Conservation (phyloP, 1,140 invertebrate species). For the Marisa cornuarietis region DNA sequence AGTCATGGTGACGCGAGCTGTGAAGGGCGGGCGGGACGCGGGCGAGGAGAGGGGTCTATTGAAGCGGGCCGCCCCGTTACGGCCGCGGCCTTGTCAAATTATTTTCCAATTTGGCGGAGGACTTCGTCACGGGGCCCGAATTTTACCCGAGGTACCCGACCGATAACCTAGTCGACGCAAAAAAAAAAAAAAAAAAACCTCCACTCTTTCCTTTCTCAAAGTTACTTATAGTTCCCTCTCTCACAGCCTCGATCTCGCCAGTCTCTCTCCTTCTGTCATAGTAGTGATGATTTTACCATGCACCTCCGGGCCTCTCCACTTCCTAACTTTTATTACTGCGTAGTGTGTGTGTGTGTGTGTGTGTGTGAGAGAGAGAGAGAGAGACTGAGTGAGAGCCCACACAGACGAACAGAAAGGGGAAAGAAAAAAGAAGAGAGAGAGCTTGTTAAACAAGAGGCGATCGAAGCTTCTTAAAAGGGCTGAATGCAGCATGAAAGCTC, state of each 20-base stretch:
- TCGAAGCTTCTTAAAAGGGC: no score
- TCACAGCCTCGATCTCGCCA: background rate
- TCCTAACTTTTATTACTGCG: no score
- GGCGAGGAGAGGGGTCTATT: conserved; percentile 11
- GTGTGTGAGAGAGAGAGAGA: conserved; percentile 19
- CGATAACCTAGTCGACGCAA: conserved; percentile 6
- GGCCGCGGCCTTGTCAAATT: conserved; percentile 9
- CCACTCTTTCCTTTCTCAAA: background rate
- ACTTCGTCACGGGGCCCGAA: background rate
- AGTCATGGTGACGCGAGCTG: conserved; percentile 11
- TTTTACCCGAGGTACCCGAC: conserved; percentile 8
- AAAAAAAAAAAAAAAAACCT: no score
- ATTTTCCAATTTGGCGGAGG: conserved; percentile 20
- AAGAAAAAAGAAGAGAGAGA: conserved; percentile 17
- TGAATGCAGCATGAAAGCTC: no score
- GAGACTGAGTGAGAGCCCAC: no score
- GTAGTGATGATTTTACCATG: no score
- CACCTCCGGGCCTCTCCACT: no score
- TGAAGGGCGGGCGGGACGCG: background rate
- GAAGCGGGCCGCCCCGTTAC: background rate
- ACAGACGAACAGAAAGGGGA: background rate
- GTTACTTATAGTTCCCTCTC: background rate
- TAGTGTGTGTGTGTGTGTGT: background rate
- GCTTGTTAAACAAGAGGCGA: no score
- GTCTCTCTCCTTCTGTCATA: conserved; percentile 4